Conservation (phyloP, 2,888 invertebrate species). For the Flabesymbios commensalis region DNA sequence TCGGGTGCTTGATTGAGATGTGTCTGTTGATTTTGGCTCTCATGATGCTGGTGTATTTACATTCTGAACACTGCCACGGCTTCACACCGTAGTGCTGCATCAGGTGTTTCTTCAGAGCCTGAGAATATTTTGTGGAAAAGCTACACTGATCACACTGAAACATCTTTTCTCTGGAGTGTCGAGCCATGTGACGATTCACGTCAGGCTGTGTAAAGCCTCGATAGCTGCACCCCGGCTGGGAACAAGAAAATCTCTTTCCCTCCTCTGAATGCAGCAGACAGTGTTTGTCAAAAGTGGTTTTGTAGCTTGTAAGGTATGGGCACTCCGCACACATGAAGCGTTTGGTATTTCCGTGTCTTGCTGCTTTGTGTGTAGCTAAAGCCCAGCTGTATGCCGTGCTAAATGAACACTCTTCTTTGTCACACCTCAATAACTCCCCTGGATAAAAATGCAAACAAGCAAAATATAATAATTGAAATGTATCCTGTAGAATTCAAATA, state of each 20-base stretch:
- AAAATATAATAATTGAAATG: not conserved
- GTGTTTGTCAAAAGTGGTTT: conserved; percentile 13
- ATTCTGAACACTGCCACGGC: conserved; percentile 24
- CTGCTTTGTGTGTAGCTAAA: conserved; percentile 6
- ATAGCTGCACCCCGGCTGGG: conserved; percentile 17
- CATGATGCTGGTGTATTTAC: conserved; percentile 20
- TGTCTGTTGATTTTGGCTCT: conserved; percentile 16
- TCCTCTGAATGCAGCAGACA: conserved; percentile 8
- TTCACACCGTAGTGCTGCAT: conserved; percentile 23
- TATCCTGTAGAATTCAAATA: too few species aligned
- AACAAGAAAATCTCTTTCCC: conserved; percentile 20
- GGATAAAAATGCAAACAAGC: not conserved
- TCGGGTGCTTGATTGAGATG: conserved; percentile 2
- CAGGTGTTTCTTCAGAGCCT: conserved; percentile 13
- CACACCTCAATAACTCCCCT: conserved; percentile 17
- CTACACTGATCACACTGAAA: conserved; percentile 20
- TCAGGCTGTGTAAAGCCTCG: conserved; percentile 14
- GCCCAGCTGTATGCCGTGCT: conserved; percentile 11
- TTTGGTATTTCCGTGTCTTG: conserved; percentile 7
- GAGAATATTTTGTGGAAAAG: conserved; percentile 14
- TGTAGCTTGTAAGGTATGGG: conserved; percentile 15
- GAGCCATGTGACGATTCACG: conserved; percentile 21
- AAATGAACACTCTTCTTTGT: conserved; percentile 16
- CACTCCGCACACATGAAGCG: conserved; percentile 15
- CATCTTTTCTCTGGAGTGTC: conserved; percentile 22